Conservation (phyloP, 2,797 vertebrate species). For the Tympanoctomys barrerae region DNA sequence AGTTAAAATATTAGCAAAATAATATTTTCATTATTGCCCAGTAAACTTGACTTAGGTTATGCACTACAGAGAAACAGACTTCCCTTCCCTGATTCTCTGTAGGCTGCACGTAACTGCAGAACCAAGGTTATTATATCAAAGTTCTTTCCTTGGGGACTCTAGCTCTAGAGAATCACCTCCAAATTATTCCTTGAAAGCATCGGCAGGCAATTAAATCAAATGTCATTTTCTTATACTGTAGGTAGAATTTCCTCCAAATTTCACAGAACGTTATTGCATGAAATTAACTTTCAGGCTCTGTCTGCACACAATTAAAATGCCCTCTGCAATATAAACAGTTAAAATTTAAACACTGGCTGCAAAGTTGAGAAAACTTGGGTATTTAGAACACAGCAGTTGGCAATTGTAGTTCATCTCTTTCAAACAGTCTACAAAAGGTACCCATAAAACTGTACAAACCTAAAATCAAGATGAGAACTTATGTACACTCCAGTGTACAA, state of each 20-base stretch:
- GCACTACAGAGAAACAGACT: not conserved
- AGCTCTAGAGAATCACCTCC: not conserved
- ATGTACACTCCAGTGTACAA: fast-evolving
- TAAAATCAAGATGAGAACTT: not conserved
- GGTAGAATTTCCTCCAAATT: not conserved
- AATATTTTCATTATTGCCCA: not conserved
- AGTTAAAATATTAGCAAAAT: not conserved
- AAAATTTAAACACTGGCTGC: not conserved
- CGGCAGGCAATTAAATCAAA: slow-evolving; percentile 32
- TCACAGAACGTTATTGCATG: not conserved
- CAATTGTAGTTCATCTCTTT: not conserved
- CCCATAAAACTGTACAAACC: not conserved
- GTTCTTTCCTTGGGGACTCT: not conserved
- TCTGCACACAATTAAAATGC: not conserved
- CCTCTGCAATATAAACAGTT: not conserved
- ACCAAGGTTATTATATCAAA: not conserved
- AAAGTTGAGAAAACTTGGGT: not conserved
- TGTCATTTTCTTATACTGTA: not conserved
- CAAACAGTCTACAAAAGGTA: not conserved
- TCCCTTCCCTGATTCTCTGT: not conserved
- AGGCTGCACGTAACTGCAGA: fast-evolving
- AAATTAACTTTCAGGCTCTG: not conserved
- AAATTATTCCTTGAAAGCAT: not conserved
- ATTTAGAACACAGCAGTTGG: not conserved
- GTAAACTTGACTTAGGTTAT: slow-evolving; percentile 6